Evolutionary conservation across 2,113 vertebrate species (phyloP), one percentile per base, ranked within the genome.

Genomic region (Strix uralensis): DNA sequence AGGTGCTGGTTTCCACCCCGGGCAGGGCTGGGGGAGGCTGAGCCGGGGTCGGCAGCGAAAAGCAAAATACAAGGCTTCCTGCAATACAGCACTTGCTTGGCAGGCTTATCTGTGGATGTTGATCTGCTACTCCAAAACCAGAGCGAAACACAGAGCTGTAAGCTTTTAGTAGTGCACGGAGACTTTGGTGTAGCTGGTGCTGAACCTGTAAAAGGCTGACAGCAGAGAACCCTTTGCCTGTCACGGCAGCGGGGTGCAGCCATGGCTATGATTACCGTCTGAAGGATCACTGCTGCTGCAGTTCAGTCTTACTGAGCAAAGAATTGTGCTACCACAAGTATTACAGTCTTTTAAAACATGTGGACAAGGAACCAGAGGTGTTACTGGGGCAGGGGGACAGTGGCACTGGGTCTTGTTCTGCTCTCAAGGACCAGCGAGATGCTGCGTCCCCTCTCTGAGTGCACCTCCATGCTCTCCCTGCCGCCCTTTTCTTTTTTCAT

Each of bases 311-410:
- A 1, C 55, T 51, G 62, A 36, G 5, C 55, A 36, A 20, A 51
- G 72, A 32, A 0, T 2, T 30, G 78, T 57, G 46, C 9, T 4
- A 2, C 34, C 12, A 8, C 9, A 9, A 19, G 9, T 23, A 42
- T 2, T 11, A 0, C 5, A 11, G 5, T 51, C 71, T n/a, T 7
- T 26, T 54, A 1, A 38, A 38, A 5, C 25, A 15, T 7, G 2
- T 7, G 62, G 42, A 7, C 22, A 8, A 29, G 62, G 49, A 55
- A 15, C n/a, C 71, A 23, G 63, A 10, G 0, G 54, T 42, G 42
- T 34, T 72, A 52, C 70, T 72, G 52, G 40, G 52, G 22, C 6
- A 1, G 36, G 21, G 44, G 29, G 13, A 23, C 3, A 11, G 59
- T 73, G 92, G 13, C 29, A 2, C 85, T 86, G 81, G 83, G 52